Conservation (phyloP, 92 coral and sea anemone genomes). For the Muricea muricata region DNA sequence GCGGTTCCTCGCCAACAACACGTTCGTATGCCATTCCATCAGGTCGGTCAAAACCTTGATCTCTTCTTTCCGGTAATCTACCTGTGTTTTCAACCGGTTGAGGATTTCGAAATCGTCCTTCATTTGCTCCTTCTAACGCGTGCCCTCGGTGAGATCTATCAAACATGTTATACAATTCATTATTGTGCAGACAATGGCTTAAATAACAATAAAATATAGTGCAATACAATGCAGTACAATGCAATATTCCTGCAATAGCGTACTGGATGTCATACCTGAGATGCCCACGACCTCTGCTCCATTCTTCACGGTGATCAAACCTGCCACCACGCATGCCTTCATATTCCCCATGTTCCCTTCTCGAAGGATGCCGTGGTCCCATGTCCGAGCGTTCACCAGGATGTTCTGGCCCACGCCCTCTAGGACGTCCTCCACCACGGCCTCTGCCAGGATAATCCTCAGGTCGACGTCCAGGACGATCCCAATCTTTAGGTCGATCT, state of each 20-base stretch:
- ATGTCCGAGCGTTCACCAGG: background rate
- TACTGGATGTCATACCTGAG: constrained; percentile 26
- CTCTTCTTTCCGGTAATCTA: constrained; percentile 3
- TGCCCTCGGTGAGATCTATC: constrained; percentile 1
- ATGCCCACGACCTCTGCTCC: constrained; percentile 51
- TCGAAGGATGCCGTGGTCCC: background rate
- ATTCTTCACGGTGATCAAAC: constrained; percentile 20
- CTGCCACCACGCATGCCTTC: constrained; percentile 11
- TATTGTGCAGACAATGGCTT: no score
- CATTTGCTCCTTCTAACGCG: background rate
- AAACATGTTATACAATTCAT: background rate
- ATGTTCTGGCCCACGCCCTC: background rate
- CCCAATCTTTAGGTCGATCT: background rate
- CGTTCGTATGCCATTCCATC: background rate
- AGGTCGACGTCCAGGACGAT: background rate
- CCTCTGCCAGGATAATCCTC: background rate
- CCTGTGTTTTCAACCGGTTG: constrained; percentile 20
- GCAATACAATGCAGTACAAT: background rate
- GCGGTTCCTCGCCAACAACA: constrained; percentile 62
- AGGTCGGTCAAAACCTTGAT: constrained; percentile 6
- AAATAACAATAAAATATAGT: no score
- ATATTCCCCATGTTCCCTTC: background rate
- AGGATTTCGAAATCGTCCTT: constrained; percentile 13
- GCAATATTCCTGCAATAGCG: background rate
- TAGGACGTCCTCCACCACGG: background rate